A percentile compares a stretch with the other conserved stretches of the same genome.
phyloP scores from a whole-genome alignment of 2,888 invertebrate species.

The Ametastegia equiseti region DNA sequence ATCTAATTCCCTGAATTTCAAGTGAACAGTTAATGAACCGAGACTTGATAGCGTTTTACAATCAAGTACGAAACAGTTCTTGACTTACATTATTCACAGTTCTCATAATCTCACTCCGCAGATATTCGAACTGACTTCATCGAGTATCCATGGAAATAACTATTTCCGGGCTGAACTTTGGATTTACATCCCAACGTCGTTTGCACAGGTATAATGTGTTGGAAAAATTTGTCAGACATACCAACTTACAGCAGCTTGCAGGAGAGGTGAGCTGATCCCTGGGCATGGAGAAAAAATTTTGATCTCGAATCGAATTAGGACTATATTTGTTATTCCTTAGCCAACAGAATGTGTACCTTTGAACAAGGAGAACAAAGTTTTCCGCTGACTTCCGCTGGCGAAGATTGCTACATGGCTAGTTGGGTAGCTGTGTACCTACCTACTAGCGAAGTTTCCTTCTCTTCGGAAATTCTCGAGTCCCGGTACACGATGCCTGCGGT shows the following conservation, averaged over 20 bases:
- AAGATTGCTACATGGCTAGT: conserved; percentile 26
- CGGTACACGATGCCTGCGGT: conserved; percentile 25
- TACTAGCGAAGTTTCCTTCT: conserved; percentile 32
- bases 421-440: background rate
- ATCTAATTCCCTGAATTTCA: background rate
- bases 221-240: background rate
- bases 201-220: background rate
- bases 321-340: conserved; percentile 12
- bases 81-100: no score
- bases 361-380: conserved; percentile 17
- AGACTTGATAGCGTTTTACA: background rate
- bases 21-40: background rate
- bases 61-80: background rate
- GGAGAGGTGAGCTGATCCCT: background rate
- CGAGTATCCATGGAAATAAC: background rate
- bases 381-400: conserved; percentile 16
- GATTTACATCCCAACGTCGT: background rate
- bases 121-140: no score
- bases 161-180: background rate
- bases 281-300: background rate
- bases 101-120: no score
- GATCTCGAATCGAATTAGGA: conserved; percentile 22
- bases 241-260: no score
- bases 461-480: conserved; percentile 23
- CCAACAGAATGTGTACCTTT: background rate